Base-by-base conservation (phyloP, 2,888 invertebrate genomes). In the Xestoiulus laeticollis region DNA sequence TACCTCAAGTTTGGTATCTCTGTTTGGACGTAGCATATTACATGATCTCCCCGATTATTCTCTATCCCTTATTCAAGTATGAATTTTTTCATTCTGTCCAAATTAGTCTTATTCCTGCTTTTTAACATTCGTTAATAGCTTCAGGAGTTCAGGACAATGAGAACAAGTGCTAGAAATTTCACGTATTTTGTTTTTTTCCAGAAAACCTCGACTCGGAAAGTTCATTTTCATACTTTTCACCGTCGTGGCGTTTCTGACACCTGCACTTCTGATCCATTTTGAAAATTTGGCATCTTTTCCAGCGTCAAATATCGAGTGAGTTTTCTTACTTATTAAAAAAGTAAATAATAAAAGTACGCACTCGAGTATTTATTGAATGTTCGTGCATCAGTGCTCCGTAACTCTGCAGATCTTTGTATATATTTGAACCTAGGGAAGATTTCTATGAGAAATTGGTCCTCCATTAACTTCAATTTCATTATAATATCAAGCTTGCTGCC, bases 1-100 rank as follows among this genome's bases (percentile, higher is more conserved):
- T 87, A 5, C 87, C 87, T 26, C 87, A 87, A 85, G 48, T 59
- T 6, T 87, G 87, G 87, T 87, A 87, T 53, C 32, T 87, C 6
- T 87, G 87, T 26, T 32, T 87, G 32, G 87, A 87, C 68, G 32
- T 87, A 12, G 53, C 53, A 0, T 87, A 59, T 19, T 87, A 87
- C 33, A 44, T 87, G 22, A 6, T 87, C 16, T 12, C 83, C 22
- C 87, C 87, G 22, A 38, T 87, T 8, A 85, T 87, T 30, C n/a
- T 87, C 30, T 53, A 82, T 22, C 87, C 87, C 8, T 32, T 87
- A 32, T 83, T 85, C 43, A 85, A 43, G 87, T 87, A 87, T 32
- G n/a, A 82, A 26, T 82, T 26, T 82, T 19, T 48, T 4, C 26
- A 22, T 32, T 16, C n/a, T 16, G n/a, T 1, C 19, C 78, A 4